Conservation (phyloP, 2,888 invertebrate species). For the Andrena haemorrhoa region DNA sequence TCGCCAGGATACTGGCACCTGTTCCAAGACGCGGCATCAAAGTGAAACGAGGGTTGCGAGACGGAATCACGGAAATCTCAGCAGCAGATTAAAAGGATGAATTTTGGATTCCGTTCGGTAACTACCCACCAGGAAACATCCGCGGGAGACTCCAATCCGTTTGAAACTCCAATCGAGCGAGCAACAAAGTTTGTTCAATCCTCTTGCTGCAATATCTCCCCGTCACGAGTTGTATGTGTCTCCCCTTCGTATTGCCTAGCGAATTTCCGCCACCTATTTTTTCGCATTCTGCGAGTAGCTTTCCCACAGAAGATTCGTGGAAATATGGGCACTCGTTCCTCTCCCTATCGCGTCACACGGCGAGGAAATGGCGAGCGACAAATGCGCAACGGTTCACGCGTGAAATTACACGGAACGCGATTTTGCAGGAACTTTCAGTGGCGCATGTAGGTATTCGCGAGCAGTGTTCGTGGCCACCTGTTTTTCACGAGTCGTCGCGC, state of each 20-base stretch:
- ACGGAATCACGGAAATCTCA: not conserved
- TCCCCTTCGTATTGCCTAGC: not conserved
- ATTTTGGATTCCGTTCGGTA: not conserved
- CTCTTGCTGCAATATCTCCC: not conserved
- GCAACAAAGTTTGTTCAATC: not conserved
- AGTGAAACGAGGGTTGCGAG: not conserved
- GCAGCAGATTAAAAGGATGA: not conserved
- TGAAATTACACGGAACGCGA: not conserved
- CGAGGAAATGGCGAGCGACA: not conserved
- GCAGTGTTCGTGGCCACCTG: not conserved
- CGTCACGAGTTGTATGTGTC: not conserved
- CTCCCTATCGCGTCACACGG: not conserved
- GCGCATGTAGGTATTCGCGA: not conserved
- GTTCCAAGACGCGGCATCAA: slow-evolving; percentile 8
- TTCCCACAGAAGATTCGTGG: not conserved
- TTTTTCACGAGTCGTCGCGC: not conserved
- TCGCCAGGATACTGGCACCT: slow-evolving; percentile 5
- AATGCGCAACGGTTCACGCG: not conserved
- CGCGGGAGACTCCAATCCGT: not conserved
- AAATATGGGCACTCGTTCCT: not conserved
- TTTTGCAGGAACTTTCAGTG: not conserved
- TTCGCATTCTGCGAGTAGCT: not conserved
- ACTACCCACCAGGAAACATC: not conserved
- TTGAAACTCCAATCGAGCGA: slow-evolving; percentile 3
- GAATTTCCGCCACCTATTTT: not conserved